Evolutionary conservation across 2,888 invertebrate species (phyloP), one percentile per base, ranked within the genome.

Genomic region (Campaea margaritaria): DNA sequence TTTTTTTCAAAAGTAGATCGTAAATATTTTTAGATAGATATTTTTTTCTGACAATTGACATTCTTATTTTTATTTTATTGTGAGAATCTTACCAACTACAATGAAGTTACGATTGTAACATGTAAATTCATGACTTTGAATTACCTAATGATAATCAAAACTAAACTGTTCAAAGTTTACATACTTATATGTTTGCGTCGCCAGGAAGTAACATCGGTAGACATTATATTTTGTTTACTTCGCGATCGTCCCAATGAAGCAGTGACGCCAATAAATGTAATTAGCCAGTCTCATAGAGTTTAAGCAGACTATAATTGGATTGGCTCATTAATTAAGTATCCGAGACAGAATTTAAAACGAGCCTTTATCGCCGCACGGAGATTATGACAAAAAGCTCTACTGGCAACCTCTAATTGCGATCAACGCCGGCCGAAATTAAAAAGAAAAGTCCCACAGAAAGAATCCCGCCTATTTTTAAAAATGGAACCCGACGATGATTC

Each of bases 381-480:
- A 86, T 87, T 87, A 82, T 82, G 77, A 83, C 82, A 91, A 91
- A 91, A 91, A 90, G 70, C 67, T 71, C 79, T 80, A 83, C 82
- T 79, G 84, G 83, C 80, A 82, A 84, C 84, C 69, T 89, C 88
- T 91, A 91, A 92, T 91, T 92, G 83, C 91, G 86, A 82, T 86
- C 90, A 89, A 89, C 89, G 89, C 90, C 85, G 85, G 75, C 76
- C 85, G 69, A 89, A 91, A 89, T 91, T 91, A 87, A 91, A 91
- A 91, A 89, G 89, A 91, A 90, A 91, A 91, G 79, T 87, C 81
- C 78, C 86, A 86, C 85, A 83, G 83, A 79, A 91, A 91, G 90
- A 91, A 92, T 92, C 91, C 91, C 91, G 90, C 91, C 91, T 92
- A 92, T 92, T 91, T 91, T 92, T 91, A 89, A 92, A 92, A 92